Conservation (phyloP, 2,113 vertebrate genomes). For the Erpornis zantholeuca region DNA sequence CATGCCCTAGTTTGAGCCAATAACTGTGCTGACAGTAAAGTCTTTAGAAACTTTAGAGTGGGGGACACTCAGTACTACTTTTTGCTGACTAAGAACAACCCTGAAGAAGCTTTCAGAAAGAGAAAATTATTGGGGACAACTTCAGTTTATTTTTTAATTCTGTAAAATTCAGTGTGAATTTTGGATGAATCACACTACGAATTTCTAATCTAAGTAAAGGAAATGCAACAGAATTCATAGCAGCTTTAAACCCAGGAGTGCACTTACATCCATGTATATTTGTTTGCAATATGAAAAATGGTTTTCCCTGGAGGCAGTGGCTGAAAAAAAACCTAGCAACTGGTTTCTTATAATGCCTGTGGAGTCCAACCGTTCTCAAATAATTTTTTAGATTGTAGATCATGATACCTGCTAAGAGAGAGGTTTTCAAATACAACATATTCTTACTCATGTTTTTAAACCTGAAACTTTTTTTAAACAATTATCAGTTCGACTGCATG, state of each 20-base stretch:
- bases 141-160: not conserved
- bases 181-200: not conserved
- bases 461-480: not conserved
- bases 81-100: not conserved
- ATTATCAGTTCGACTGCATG: not conserved
- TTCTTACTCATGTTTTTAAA: not conserved
- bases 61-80: not conserved
- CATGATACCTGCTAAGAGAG: not conserved
- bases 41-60: not conserved
- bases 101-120: not conserved
- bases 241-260: not conserved
- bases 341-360: not conserved
- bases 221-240: not conserved
- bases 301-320: not conserved
- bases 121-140: not conserved
- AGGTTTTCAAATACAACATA: not conserved
- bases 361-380: not conserved
- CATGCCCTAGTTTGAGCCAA: not conserved
- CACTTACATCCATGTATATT: not conserved
- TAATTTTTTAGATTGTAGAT: not conserved
- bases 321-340: not conserved
- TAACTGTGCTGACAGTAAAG: not conserved
- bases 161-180: not conserved
- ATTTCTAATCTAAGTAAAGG: not conserved
- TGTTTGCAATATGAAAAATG: not conserved